phyloP scores from a whole-genome alignment of 92 coral and sea anemone species.

The Phenganax subtilis region DNA sequence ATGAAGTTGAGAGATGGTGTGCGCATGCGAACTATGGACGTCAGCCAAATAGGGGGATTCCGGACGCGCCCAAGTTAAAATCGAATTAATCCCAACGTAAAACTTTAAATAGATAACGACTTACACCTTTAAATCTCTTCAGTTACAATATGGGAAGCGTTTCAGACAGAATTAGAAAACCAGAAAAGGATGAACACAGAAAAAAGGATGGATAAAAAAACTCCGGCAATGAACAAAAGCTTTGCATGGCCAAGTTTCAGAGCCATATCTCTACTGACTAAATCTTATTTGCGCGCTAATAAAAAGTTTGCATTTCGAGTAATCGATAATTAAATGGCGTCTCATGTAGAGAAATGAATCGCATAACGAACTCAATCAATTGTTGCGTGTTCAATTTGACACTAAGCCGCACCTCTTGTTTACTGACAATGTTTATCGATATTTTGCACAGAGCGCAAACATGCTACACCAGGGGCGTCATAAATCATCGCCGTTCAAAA shows the following conservation, averaged over 20 bases:
- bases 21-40: conserved; percentile 10
- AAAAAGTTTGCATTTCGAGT: too few relatives aligned
- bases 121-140: neutral
- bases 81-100: neutral
- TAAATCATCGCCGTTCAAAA: too few relatives aligned
- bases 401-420: too few relatives aligned
- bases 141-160: neutral
- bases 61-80: neutral
- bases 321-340: neutral
- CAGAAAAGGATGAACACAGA: too few relatives aligned
- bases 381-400: too few relatives aligned
- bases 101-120: neutral
- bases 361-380: neutral
- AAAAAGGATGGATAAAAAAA: too few relatives aligned
- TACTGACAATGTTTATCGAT: too few relatives aligned
- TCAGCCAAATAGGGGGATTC: conserved; percentile 1
- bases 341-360: neutral
- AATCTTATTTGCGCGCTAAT: neutral
- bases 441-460: too few relatives aligned
- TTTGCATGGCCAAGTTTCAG: too few relatives aligned
- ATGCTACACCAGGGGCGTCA: too few relatives aligned
- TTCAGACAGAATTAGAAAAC: neutral
- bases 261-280: too few relatives aligned
- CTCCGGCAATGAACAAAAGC: too few relatives aligned
- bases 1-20: neutral